Base-by-base conservation (phyloP, 2,888 invertebrate genomes). In the Lepidocyrtinus sp. region DNA sequence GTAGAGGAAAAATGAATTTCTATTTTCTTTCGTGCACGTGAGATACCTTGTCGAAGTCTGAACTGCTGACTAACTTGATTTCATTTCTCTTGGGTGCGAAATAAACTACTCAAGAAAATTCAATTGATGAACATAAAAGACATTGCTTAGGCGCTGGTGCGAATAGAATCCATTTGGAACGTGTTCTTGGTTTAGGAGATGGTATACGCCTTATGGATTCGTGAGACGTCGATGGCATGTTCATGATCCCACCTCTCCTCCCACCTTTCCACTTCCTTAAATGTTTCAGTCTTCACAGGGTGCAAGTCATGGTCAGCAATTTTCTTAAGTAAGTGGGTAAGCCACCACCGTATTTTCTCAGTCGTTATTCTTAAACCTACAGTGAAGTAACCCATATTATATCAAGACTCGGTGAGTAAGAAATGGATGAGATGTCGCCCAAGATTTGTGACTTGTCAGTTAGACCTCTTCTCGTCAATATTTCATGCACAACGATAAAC, bases 11-110 rank as follows among this genome's bases (percentile, higher is more conserved):
- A n/a, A n/a, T n/a, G n/a, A n/a, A n/a, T n/a, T n/a, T n/a, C n/a
- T n/a, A n/a, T n/a, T n/a, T n/a, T n/a, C n/a, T n/a, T n/a, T n/a
- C n/a, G n/a, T n/a, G n/a, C n/a, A n/a, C n/a, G n/a, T n/a, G n/a
- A n/a, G n/a, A n/a, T n/a, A n/a, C n/a, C n/a, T n/a, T n/a, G n/a
- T n/a, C n/a, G n/a, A n/a, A n/a, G n/a, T n/a, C n/a, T n/a, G n/a
- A n/a, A n/a, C n/a, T n/a, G 22, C 24, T 7, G 24, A 17, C n/a
- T 67, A 67, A 67, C 69, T 69, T 69, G 55, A 69, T 69, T 69
- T 69, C 55, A 15, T 69, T 45, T 25, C 69, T 69, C 69, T 55
- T 55, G 69, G 69, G 69, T 9, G 15, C 12, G 22, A 55, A 69
- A 36, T 69, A 55, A 55, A 55, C 55, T 55, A 19, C 55, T 19